Evolutionary conservation across 35 echinoderm and acorn worm genomes (phyloP).

Genomic region (Anneissia japonica): DNA sequence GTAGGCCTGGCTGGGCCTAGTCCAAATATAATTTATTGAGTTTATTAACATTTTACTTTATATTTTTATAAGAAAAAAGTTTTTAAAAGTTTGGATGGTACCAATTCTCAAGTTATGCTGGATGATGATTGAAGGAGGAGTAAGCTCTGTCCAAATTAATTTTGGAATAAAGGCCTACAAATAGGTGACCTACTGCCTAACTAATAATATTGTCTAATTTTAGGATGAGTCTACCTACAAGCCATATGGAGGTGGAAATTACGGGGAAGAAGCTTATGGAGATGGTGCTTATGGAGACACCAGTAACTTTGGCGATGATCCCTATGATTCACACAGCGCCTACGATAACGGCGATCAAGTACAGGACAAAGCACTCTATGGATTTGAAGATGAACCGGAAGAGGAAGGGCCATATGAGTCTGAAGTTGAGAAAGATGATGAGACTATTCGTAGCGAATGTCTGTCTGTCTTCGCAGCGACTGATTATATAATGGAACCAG

Average conservation of each 20-base stretch:
- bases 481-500: slow-evolving; percentile 98
- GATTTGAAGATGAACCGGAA: slow-evolving; percentile 17
- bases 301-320: not conserved
- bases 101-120: no score
- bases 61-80: no score
- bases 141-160: no score
- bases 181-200: no score
- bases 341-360: not conserved
- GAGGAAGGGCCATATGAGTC: slow-evolving; percentile 62
- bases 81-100: no score
- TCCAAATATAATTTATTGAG: no score
- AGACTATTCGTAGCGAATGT: slow-evolving; percentile 81
- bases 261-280: not conserved
- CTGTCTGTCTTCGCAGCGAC: slow-evolving; percentile 77
- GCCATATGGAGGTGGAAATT: not conserved
- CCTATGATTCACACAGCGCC: not conserved
- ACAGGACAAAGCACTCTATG: not conserved
- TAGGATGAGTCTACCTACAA: not conserved
- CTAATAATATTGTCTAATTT: no score
- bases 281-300: not conserved
- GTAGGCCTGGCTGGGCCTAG: no score
- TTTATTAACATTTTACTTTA: no score
- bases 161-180: no score
- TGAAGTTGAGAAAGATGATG: slow-evolving; percentile 87
- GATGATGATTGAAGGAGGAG: no score